Percentiles rank a stretch among this genome's conserved stretches.
These are phyloP conservation scores for Lampris megalopsis DNA, from an alignment of 2,113 vertebrate species.

Conservation along the genomic window DNA sequence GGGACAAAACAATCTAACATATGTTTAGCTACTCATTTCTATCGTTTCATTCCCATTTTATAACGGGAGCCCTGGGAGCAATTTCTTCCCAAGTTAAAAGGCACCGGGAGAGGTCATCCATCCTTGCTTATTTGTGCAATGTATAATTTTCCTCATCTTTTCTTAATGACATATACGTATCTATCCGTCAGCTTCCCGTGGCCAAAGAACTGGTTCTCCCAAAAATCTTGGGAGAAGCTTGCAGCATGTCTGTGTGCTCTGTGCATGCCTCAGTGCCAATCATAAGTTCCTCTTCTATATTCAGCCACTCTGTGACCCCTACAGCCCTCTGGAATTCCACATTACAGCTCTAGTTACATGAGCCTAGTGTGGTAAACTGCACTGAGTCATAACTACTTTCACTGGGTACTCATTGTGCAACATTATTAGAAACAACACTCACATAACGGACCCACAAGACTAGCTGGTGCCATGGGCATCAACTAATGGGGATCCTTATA, in stretches of 20 bases:
- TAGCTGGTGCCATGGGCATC: too few relatives aligned
- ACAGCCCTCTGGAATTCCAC: constrained; percentile 63
- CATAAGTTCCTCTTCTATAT: constrained; percentile 78
- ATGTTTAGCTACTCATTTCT: too few relatives aligned
- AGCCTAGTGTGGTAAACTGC: constrained; percentile 50
- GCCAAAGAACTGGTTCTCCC: not conserved
- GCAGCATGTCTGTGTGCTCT: constrained; percentile 12
- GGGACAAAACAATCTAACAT: too few relatives aligned
- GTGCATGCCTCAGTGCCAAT: constrained; percentile 67
- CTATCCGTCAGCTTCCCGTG: not conserved
- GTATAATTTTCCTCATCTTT: not conserved
- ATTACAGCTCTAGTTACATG: constrained; percentile 70
- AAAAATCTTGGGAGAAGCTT: not conserved
- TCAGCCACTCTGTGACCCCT: constrained; percentile 64
- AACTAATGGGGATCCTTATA: too few relatives aligned
- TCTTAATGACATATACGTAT: not conserved
- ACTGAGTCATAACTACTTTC: constrained; percentile 33
- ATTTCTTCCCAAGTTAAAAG: too few relatives aligned
- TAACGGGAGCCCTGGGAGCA: too few relatives aligned
- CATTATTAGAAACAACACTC: constrained; percentile 14
- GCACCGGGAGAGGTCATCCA: too few relatives aligned
- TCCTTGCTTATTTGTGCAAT: too few relatives aligned
- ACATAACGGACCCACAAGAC: not conserved
- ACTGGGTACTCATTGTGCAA: constrained; percentile 3
- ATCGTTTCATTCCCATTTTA: too few relatives aligned